Conservation (phyloP, 2,113 vertebrate species). For the Nicator chloris region DNA sequence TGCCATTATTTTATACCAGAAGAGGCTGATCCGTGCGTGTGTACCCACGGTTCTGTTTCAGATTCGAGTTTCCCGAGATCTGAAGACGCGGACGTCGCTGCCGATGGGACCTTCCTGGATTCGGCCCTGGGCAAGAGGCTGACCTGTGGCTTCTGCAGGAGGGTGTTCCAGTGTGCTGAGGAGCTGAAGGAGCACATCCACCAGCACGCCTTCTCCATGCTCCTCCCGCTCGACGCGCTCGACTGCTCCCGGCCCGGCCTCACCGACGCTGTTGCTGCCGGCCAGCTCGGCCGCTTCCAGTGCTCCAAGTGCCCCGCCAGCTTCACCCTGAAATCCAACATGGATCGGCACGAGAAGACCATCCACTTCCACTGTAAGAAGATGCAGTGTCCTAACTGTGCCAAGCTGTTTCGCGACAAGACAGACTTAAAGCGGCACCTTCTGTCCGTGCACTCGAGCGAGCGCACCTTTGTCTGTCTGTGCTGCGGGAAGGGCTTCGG, state of each 20-base stretch:
- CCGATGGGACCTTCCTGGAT: constrained; percentile 49
- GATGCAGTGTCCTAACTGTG: constrained; percentile 75
- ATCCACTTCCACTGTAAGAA: constrained; percentile 80
- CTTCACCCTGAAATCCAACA: constrained; percentile 83
- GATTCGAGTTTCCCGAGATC: background rate
- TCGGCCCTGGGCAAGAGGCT: constrained; percentile 57
- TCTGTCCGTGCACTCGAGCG: constrained; percentile 72
- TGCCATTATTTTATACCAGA: rapidly evolving
- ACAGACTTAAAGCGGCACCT: constrained; percentile 76
- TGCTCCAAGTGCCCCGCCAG: constrained; percentile 79
- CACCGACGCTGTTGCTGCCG: background rate
- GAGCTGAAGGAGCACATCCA: constrained; percentile 78
- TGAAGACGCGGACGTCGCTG: background rate
- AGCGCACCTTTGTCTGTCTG: constrained; percentile 66
- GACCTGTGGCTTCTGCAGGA: constrained; percentile 79
- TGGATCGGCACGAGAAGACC: constrained; percentile 80
- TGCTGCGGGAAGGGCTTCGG: constrained; percentile 77
- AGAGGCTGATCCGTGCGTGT: background rate
- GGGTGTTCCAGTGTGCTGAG: constrained; percentile 73
- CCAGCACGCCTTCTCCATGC: constrained; percentile 66
- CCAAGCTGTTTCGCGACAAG: constrained; percentile 75
- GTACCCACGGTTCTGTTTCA: background rate
- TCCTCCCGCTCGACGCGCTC: constrained; percentile 66
- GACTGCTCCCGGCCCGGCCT: background rate
- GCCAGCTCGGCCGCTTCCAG: constrained; percentile 69